phyloP scores from a whole-genome alignment of 2,113 vertebrate genomes.

The Hippocampus zosterae region DNA sequence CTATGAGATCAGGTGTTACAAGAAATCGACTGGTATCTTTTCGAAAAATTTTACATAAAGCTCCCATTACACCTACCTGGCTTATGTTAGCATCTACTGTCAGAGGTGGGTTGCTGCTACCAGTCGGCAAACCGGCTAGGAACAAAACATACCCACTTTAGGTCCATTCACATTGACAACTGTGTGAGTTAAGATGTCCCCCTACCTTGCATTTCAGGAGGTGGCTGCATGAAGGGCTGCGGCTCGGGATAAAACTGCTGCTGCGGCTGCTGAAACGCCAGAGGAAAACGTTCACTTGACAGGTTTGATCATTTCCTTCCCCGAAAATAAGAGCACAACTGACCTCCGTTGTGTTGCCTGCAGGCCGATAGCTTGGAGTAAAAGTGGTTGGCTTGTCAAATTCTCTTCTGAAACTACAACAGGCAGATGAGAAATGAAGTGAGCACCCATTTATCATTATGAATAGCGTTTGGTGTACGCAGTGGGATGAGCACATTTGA shows the following conservation, averaged over 20 bases:
- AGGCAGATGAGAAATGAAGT: neutral
- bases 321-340: constrained; percentile 1
- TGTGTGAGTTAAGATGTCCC: neutral
- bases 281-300: neutral
- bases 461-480: neutral
- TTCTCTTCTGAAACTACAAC: constrained; percentile 63
- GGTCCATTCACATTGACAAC: neutral
- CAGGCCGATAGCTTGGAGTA: constrained; percentile 64
- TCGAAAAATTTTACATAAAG: neutral
- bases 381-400: constrained; percentile 64
- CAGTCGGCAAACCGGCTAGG: constrained; percentile 44
- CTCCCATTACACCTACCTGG: constrained; percentile 41
- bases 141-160: neutral
- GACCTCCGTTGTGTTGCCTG: constrained; percentile 54
- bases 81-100: constrained; percentile 40
- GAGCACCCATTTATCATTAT: no score
- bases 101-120: constrained; percentile 22
- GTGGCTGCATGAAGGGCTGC: constrained; percentile 40
- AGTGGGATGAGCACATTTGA: neutral
- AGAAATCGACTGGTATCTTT: neutral
- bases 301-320: neutral
- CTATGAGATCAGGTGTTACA: constrained; percentile 12
- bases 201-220: constrained; percentile 61
- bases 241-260: constrained; percentile 45
- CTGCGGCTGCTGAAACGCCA: constrained; percentile 16